These are phyloP conservation scores for Himalopsyche phryganea DNA, from an alignment of 1,140 invertebrate species.

Conservation along the genomic window DNA sequence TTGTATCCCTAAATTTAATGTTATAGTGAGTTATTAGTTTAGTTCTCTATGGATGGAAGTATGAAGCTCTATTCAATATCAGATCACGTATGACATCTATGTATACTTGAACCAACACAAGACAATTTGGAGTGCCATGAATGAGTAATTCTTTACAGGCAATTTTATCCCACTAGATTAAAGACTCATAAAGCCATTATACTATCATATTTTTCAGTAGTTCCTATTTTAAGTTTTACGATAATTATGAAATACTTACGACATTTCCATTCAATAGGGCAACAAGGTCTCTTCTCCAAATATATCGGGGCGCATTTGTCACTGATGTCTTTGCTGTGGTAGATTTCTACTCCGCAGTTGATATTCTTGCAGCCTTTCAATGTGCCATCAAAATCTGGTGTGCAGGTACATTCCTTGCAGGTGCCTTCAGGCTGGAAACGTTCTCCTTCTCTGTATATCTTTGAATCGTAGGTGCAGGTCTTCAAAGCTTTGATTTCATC, in stretches of 20 bases:
- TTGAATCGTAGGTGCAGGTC: constrained; percentile 48
- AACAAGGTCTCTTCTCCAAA: constrained; percentile 40
- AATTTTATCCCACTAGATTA: too few relatives aligned
- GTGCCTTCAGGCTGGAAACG: constrained; percentile 49
- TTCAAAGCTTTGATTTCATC: constrained; percentile 43
- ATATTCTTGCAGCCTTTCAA: constrained; percentile 47
- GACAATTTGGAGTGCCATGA: too few relatives aligned
- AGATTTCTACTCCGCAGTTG: constrained; percentile 52
- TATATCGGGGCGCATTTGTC: constrained; percentile 52
- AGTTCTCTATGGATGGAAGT: too few relatives aligned
- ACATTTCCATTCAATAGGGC: constrained; percentile 52
- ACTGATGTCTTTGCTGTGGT: constrained; percentile 43
- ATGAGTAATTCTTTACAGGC: too few relatives aligned
- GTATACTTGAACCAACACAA: too few relatives aligned
- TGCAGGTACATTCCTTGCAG: constrained; percentile 50
- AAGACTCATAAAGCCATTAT: too few relatives aligned
- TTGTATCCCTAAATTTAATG: too few relatives aligned
- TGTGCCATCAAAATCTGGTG: constrained; percentile 42
- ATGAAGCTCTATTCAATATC: too few relatives aligned
- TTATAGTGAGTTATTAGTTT: too few relatives aligned
- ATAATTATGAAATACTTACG: constrained; percentile 45
- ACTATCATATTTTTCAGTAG: too few relatives aligned
- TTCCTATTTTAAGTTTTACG: too few relatives aligned
- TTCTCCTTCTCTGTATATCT: constrained; percentile 50
- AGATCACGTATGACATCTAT: too few relatives aligned